Percentiles rank a stretch among this genome's conserved stretches.
Evolutionary conservation across 2,888 invertebrate species (phyloP).

Genomic region (Pyrochroa serraticornis): DNA sequence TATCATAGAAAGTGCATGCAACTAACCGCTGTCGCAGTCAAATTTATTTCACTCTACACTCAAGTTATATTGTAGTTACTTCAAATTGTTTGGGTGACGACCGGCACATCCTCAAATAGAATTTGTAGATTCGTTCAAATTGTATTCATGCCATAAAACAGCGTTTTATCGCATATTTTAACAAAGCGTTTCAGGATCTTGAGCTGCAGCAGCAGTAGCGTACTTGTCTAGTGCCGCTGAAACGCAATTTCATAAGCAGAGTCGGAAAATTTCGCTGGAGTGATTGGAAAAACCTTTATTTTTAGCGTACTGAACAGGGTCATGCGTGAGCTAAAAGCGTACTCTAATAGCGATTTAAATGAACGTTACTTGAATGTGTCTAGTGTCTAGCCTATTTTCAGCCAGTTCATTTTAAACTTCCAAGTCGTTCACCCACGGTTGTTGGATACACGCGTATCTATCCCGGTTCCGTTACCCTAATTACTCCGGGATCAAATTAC

Average conservation of each 20-base stretch:
- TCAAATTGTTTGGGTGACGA: slow-evolving; percentile 38
- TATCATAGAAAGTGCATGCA: slow-evolving; percentile 4
- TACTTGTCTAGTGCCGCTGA: too few relatives aligned
- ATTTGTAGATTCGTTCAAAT: slow-evolving; percentile 34
- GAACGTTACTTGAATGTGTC: slow-evolving; percentile 27
- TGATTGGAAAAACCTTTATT: slow-evolving; percentile 18
- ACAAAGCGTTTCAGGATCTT: too few relatives aligned
- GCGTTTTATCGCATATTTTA: background rate
- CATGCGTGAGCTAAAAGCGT: slow-evolving; percentile 11
- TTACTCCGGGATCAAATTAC: too few relatives aligned
- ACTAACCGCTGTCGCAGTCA: slow-evolving; percentile 16
- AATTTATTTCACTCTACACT: slow-evolving; percentile 35
- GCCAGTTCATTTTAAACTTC: slow-evolving; percentile 35
- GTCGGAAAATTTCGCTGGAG: slow-evolving; percentile 18
- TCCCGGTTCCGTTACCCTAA: too few relatives aligned
- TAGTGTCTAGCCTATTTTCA: slow-evolving; percentile 35
- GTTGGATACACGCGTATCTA: slow-evolving; percentile 7
- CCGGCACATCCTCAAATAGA: slow-evolving; percentile 37
- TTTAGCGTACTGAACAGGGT: slow-evolving; percentile 21
- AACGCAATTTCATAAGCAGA: background rate
- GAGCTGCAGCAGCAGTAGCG: too few relatives aligned
- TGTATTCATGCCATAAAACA: slow-evolving; percentile 7
- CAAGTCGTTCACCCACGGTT: slow-evolving; percentile 38
- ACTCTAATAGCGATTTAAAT: slow-evolving; percentile 21
- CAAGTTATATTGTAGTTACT: slow-evolving; percentile 35